Conservation (phyloP, 1,140 invertebrate species). For the Apis dorsata region DNA sequence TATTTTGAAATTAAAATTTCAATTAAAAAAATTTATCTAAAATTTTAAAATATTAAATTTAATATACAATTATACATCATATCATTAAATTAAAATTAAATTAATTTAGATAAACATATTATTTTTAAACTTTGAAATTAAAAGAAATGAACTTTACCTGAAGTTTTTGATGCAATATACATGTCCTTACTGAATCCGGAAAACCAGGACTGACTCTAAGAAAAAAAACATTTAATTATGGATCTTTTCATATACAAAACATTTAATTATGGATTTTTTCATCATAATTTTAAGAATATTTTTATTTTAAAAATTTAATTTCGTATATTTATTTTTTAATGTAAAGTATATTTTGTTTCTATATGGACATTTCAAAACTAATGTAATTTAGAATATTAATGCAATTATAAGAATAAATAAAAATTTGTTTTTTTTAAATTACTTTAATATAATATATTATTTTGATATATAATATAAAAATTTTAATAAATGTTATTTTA, state of each 20-base stretch:
- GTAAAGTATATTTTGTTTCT: background rate
- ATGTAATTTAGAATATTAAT: no score
- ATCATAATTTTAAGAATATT: background rate
- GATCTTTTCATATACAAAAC: background rate
- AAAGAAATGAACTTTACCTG: conserved; percentile 76
- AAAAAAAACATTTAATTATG: conserved; percentile 48
- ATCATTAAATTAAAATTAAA: background rate
- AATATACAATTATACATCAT: background rate
- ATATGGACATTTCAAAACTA: background rate
- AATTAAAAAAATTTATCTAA: background rate
- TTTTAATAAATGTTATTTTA: no score
- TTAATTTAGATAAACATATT: background rate
- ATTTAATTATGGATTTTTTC: background rate
- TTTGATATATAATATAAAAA: no score
- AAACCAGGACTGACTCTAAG: conserved; percentile 87
- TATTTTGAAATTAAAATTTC: no score
- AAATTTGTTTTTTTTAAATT: no score
- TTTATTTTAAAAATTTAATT: background rate
- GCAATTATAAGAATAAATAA: no score
- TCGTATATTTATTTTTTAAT: background rate
- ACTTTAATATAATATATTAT: no score
- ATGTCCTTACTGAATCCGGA: conserved; percentile 90
- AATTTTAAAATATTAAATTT: background rate
- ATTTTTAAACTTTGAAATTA: background rate
- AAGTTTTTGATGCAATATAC: conserved; percentile 96